Evolutionary conservation across 2,113 vertebrate genomes (phyloP), one percentile per base, ranked within the genome.

Genomic region (Taurulus bubalis): DNA sequence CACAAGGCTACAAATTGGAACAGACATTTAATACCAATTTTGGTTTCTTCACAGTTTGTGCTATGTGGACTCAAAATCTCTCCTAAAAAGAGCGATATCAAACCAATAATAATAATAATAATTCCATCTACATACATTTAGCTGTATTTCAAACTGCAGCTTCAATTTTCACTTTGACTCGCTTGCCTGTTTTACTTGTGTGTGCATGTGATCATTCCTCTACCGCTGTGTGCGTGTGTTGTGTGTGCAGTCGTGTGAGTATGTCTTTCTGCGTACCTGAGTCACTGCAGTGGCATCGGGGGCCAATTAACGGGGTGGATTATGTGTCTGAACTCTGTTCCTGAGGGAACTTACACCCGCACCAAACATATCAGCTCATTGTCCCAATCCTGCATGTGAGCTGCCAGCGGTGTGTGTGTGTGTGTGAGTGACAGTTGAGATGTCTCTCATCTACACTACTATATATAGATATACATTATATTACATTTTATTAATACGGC

Each of bases 221-320:
- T 53, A 20, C 56, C 34, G 38, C 20, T 69, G 32, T 53, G 14
- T 20, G 20, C 16, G 28, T 60, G 40, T 62, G 16, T 79, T 58
- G 26, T 18, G 34, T 24, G 53, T 49, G 53, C 2, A 49, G 64
- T 26, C 16, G 71, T 68, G 79, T 83, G 49, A 47, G 56, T 77
- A 40, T 87, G 80, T 89, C 36, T 89, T 79, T 85, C 71, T 82
- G 86, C 80, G 75, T 88, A 87, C 87, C 88, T 88, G 90, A 87
- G 75, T 89, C 83, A 79, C 82, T 84, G 74, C 83, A 71, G 71
- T 74, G 83, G 88, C 91, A 90, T 74, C 58, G 6, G 92, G 90
- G 91, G 85, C 91, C 93, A 94, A 94, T 94, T 93, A 94, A 83
- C 82, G 3, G 63, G 53, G 73, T 72, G 84, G 80, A 90, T 92